Percentiles rank a stretch among this genome's conserved stretches.
phyloP scores from a whole-genome alignment of 2,113 vertebrate genomes.

The Dromas ardeola region DNA sequence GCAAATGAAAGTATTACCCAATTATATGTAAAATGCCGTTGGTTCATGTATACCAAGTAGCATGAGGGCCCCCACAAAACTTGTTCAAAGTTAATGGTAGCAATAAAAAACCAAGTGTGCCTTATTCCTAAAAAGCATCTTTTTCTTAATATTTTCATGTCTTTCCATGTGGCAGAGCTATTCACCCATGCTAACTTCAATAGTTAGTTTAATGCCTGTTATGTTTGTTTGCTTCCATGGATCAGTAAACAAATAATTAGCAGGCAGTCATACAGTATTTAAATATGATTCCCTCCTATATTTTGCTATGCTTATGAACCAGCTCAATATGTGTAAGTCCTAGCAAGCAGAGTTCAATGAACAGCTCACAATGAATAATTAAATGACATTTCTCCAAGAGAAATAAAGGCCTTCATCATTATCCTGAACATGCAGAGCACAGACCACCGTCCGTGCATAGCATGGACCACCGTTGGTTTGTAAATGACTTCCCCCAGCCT shows the following conservation, averaged over 20 bases:
- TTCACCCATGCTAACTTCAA: background rate
- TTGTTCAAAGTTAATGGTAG: background rate
- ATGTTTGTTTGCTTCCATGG: background rate
- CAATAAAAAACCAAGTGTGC: background rate
- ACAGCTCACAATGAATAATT: slow-evolving; percentile 19
- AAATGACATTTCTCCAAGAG: background rate
- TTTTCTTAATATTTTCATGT: background rate
- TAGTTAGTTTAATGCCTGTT: background rate
- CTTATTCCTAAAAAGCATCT: background rate
- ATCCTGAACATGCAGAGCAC: background rate
- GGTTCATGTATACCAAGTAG: background rate
- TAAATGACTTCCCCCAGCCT: background rate
- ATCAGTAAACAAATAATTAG: slow-evolving; percentile 12
- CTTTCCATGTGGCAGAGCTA: background rate
- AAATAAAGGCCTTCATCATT: background rate
- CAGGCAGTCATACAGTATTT: background rate
- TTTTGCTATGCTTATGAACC: background rate
- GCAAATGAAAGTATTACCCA: background rate
- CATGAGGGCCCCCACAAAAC: background rate
- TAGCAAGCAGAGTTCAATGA: background rate
- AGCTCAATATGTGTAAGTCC: background rate
- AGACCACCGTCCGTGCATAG: fast-evolving
- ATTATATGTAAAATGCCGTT: background rate
- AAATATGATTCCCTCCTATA: background rate
- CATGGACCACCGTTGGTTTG: fast-evolving